Conservation (phyloP, 2,888 invertebrate species). For the Alentia gelatinosa region DNA sequence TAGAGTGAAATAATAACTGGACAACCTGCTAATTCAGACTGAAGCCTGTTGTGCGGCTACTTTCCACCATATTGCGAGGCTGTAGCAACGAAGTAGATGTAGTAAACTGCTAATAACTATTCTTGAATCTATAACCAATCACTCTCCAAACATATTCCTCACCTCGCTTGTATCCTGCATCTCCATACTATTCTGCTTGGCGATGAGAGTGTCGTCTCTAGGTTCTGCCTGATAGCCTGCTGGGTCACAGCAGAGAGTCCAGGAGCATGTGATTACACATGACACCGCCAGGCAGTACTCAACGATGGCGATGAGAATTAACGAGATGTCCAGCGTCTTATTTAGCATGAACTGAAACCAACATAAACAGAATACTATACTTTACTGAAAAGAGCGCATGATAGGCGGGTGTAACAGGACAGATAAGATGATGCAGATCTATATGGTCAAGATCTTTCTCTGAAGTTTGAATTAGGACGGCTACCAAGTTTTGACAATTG, state of each 20-base stretch:
- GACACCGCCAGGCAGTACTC: not conserved
- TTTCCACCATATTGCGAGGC: too few species aligned
- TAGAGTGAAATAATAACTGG: too few species aligned
- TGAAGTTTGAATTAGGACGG: not conserved
- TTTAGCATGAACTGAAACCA: not conserved
- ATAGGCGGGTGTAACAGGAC: not conserved
- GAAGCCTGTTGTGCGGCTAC: too few species aligned
- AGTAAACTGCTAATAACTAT: too few species aligned
- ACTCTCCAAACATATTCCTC: too few species aligned
- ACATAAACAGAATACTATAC: not conserved
- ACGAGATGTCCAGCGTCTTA: not conserved
- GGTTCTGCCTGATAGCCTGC: not conserved
- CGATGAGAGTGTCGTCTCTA: not conserved
- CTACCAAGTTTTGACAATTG: not conserved
- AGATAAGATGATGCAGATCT: not conserved
- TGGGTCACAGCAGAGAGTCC: constrained; percentile 30
- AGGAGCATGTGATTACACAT: not conserved
- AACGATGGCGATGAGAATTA: not conserved
- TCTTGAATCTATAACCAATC: too few species aligned
- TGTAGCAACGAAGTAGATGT: too few species aligned
- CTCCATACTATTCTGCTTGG: too few species aligned
- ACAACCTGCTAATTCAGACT: too few species aligned
- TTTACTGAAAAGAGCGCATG: too few species aligned
- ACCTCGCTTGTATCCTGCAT: too few species aligned
- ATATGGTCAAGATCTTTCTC: not conserved